Evolutionary conservation across 2,113 vertebrate species (phyloP).

Genomic region (Tragelaphus strepsiceros): DNA sequence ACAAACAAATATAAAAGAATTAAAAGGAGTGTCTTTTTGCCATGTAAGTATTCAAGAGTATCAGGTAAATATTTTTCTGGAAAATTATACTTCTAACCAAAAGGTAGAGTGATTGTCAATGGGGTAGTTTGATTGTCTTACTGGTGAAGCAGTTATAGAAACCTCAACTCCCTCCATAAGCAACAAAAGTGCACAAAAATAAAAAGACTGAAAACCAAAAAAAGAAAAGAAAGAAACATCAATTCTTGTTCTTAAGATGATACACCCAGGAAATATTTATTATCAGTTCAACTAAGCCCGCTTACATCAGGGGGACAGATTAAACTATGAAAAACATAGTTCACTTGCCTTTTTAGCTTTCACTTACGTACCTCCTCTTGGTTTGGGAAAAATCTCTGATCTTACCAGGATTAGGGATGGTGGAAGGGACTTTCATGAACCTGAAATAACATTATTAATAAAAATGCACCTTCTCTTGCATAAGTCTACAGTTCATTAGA

Average conservation of each 20-base stretch:
- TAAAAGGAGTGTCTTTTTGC: not conserved
- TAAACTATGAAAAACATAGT: not conserved
- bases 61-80: not conserved
- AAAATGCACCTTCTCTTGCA: not conserved
- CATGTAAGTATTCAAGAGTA: not conserved
- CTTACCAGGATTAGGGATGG: not conserved
- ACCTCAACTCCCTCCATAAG: not conserved
- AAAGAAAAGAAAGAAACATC: too few species aligned
- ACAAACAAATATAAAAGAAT: not conserved
- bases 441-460: slow-evolving; percentile 7
- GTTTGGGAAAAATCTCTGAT: slow-evolving; percentile 1
- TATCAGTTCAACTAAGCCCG: not conserved
- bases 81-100: not conserved
- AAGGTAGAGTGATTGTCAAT: not conserved
- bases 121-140: not conserved
- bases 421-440: not conserved
- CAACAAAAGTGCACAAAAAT: too few species aligned
- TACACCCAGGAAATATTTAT: not conserved
- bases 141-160: not conserved
- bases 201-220: too few species aligned
- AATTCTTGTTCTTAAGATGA: not conserved
- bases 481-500: not conserved
- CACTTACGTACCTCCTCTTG: not conserved
- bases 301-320: not conserved
- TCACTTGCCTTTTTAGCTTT: not conserved